phyloP scores from a whole-genome alignment of 2,113 vertebrate genomes.

The Phylloscopus whistleri region DNA sequence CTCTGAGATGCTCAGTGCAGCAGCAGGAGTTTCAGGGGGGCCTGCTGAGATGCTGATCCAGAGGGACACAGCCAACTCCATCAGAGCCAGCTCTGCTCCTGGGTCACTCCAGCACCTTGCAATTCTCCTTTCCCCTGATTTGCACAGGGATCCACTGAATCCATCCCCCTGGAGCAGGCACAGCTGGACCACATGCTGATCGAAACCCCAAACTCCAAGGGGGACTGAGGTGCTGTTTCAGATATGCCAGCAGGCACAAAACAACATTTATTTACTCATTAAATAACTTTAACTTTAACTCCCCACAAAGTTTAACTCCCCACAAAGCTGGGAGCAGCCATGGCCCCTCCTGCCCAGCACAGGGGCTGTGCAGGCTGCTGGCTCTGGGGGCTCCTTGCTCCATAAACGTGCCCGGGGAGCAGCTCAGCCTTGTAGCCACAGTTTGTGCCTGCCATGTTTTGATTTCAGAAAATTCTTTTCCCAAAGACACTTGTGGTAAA shows the following conservation, averaged over 20 bases:
- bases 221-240: fast-evolving
- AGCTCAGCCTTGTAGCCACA: background rate
- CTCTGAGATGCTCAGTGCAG: fast-evolving
- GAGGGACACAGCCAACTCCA: background rate
- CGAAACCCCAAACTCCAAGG: background rate
- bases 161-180: background rate
- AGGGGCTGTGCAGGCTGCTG: background rate
- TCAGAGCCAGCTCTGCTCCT: background rate
- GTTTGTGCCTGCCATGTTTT: no score
- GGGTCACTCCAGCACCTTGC: background rate
- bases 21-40: background rate
- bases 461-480: no score
- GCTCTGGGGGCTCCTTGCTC: no score
- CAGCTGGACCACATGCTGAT: fast-evolving
- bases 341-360: background rate
- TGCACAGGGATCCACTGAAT: background rate
- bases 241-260: background rate
- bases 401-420: no score
- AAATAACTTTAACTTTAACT: no score
- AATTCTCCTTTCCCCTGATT: background rate
- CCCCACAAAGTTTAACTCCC: no score
- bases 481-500: no score
- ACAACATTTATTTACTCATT: fast-evolving
- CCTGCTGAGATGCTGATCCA: background rate
- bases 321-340: background rate